Base-by-base conservation (phyloP, 2,888 invertebrate genomes). In the Athrips mouffetella region DNA sequence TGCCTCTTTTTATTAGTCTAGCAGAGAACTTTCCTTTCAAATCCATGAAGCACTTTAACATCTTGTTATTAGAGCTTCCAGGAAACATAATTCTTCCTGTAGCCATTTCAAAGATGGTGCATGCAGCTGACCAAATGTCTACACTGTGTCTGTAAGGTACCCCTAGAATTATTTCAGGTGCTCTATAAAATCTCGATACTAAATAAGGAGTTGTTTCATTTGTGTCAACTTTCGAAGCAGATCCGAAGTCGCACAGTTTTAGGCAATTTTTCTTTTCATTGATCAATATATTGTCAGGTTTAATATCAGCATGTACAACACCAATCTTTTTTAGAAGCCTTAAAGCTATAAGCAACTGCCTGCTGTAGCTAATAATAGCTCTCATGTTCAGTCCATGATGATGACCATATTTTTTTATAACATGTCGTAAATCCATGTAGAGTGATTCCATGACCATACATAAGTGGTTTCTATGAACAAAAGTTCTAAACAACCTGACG, bases 21-120 rank as follows among this genome's bases (percentile, higher is more conserved):
- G 98, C 97, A 1, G 99, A 96, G 86, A 99, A 94, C 89, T 97
- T 98, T 47, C 99, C 99, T 80, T 98, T 99, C 33, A 99, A 88
- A 70, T 99, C 99, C 98, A 98, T 98, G 80, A 98, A 97, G 84
- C 94, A 95, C 84, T 99, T 99, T 52, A 99, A 89, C 99, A 99
- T 99, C 89, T 95, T 96, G 81, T 99, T 99, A 86, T 99, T 99
- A 3, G 97, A 96, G 79, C 96, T 96, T 47, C 99, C 99, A 48
- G 98, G 94, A 76, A 99, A 99, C 88, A 99, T 91, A 59, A 99
- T 99, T 85, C 95, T 96, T 21, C 99, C 99, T 2, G 98, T 99
- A 76, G 98, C 98, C 65, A 99, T 79, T 88, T 99, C 99, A 80
- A 94, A 99, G 61, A 99, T 94, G 27, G 99, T 99, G 73, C 98